A percentile compares a stretch with the other conserved stretches of the same genome.
These are phyloP conservation scores for Sebastes taczanowskii DNA, from an alignment of 2,797 vertebrate genomes.

Conservation along the genomic window DNA sequence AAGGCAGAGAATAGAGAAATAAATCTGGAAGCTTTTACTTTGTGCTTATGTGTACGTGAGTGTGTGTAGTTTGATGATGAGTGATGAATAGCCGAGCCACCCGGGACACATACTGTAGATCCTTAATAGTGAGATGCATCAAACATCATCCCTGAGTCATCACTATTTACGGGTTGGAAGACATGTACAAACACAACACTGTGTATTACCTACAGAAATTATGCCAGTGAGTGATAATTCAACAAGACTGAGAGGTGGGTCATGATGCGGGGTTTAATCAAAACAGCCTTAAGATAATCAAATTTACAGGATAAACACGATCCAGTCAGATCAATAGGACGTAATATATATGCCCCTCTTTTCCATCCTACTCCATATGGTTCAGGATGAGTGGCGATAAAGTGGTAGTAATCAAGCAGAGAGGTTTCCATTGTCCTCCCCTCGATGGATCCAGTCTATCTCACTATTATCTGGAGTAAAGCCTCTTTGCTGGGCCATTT, in stretches of 20 bases:
- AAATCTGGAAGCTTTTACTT: not conserved
- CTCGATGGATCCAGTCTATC: slow-evolving; percentile 51
- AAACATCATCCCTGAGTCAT: slow-evolving; percentile 12
- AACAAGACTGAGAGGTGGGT: not conserved
- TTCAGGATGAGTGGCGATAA: slow-evolving; percentile 12
- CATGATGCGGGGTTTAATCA: not conserved
- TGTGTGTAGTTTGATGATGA: not conserved
- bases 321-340: slow-evolving; percentile 3
- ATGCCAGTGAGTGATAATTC: not conserved
- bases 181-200: slow-evolving; percentile 8
- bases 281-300: slow-evolving; percentile 8
- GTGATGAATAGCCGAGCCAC: not conserved
- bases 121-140: not conserved
- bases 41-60: not conserved
- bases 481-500: slow-evolving; percentile 58
- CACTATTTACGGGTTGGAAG: not conserved
- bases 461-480: slow-evolving; percentile 58
- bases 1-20: not conserved
- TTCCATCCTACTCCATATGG: not conserved
- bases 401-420: slow-evolving; percentile 52
- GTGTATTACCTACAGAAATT: not conserved
- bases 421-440: slow-evolving; percentile 45
- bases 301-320: not conserved
- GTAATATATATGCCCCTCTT: not conserved
- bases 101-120: not conserved